Conservation (phyloP, 2,797 vertebrate genomes). For the Babyrousa celebensis region DNA sequence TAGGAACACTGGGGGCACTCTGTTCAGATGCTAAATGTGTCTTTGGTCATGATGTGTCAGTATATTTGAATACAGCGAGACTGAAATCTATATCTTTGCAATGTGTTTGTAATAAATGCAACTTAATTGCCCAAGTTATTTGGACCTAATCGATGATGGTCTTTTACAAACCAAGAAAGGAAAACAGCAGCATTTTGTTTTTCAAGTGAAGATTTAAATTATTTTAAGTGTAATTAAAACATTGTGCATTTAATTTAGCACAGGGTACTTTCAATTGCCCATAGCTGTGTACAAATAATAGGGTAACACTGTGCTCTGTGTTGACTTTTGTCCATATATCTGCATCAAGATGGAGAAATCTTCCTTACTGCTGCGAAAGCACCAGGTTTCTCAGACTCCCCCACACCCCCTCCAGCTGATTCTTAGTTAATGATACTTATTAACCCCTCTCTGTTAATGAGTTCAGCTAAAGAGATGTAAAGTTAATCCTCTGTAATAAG, state of each 20-base stretch:
- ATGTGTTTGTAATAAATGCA: slow-evolving; percentile 34
- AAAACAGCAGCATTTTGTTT: not conserved
- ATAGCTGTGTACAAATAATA: not conserved
- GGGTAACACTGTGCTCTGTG: not conserved
- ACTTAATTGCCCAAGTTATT: not conserved
- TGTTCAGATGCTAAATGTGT: slow-evolving; percentile 10
- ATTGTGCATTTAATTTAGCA: slow-evolving; percentile 38
- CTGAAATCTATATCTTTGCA: not conserved
- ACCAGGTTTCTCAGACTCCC: rapidly evolving
- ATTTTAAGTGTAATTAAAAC: slow-evolving; percentile 43
- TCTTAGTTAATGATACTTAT: slow-evolving; percentile 44
- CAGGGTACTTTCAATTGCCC: not conserved
- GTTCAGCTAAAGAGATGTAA: slow-evolving; percentile 32
- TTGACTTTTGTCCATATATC: not conserved
- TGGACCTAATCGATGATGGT: not conserved
- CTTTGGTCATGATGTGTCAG: not conserved
- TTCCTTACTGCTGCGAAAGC: not conserved
- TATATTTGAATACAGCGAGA: slow-evolving; percentile 65
- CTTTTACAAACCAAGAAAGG: slow-evolving; percentile 10
- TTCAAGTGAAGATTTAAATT: slow-evolving; percentile 26
- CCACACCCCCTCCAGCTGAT: not conserved
- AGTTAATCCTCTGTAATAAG: slow-evolving; percentile 34
- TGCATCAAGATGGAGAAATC: not conserved
- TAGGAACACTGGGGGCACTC: not conserved
- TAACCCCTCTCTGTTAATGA: slow-evolving; percentile 34